Conservation (phyloP, 1,140 invertebrate genomes). For the Zaprionus inermis region DNA sequence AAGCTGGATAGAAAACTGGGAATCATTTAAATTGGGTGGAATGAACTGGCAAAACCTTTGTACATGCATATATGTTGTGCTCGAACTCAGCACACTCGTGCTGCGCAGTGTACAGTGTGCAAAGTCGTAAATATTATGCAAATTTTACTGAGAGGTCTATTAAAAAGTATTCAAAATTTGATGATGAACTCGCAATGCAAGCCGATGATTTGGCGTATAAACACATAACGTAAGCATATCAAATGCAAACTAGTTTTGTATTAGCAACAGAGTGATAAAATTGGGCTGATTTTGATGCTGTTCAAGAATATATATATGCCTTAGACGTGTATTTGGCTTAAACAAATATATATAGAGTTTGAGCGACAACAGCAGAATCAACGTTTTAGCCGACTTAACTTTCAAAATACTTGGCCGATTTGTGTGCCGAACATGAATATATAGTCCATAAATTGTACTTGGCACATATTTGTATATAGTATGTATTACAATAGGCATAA, state of each 20-base stretch:
- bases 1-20: neutral
- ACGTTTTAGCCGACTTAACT: too few relatives aligned
- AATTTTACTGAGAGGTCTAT: neutral
- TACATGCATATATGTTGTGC: neutral
- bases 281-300: neutral
- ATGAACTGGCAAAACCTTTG: neutral
- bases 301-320: neutral
- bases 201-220: neutral
- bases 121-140: conserved; percentile 2
- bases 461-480: too few relatives aligned
- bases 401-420: too few relatives aligned
- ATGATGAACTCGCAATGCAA: conserved; percentile 6
- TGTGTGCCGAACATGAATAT: too few relatives aligned
- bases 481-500: too few relatives aligned
- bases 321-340: too few relatives aligned
- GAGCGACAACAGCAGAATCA: too few relatives aligned
- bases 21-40: neutral
- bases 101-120: neutral
- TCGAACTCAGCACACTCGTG: neutral
- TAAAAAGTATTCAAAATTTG: neutral
- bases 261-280: neutral
- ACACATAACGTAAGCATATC: neutral
- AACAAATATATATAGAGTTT: too few relatives aligned
- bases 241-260: neutral
- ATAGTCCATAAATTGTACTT: too few relatives aligned